These are phyloP conservation scores for Cheilosia grossa DNA, from an alignment of 2,888 invertebrate genomes.

Conservation along the genomic window DNA sequence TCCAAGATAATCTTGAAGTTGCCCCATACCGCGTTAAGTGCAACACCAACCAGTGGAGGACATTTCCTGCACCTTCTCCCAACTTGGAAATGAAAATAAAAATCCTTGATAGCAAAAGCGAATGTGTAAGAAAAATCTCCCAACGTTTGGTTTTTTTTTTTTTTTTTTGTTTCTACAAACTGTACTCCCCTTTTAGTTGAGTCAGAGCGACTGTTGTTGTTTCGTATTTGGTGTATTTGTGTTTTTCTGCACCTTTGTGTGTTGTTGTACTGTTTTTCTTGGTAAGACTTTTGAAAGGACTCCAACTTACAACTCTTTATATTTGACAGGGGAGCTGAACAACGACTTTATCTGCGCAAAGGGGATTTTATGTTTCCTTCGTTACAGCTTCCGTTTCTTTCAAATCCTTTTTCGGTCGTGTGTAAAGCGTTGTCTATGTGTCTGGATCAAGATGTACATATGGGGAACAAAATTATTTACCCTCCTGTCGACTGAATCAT, in stretches of 20 bases:
- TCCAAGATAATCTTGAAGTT: conserved; percentile 16
- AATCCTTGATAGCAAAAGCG: conserved; percentile 5
- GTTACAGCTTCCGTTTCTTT: not conserved
- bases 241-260: not conserved
- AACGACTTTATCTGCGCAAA: conserved; percentile 12
- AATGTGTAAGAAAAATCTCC: not conserved
- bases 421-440: not conserved
- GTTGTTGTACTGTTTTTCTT: not conserved
- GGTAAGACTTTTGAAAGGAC: not conserved
- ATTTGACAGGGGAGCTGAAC: not conserved
- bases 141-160: not conserved
- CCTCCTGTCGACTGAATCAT: too few relatives aligned
- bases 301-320: not conserved
- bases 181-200: not conserved
- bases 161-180: not conserved
- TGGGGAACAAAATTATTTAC: too few relatives aligned
- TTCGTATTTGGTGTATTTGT: not conserved
- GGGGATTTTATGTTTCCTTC: not conserved
- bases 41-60: not conserved
- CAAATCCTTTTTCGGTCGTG: not conserved
- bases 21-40: conserved; percentile 3
- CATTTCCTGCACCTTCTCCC: not conserved
- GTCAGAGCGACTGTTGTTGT: not conserved
- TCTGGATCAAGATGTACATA: not conserved
- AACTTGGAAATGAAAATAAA: conserved; percentile 8